Percentiles rank a stretch among this genome's conserved stretches.
Evolutionary conservation across 2,113 vertebrate genomes (phyloP).

Genomic region (Spea multiplicata): DNA sequence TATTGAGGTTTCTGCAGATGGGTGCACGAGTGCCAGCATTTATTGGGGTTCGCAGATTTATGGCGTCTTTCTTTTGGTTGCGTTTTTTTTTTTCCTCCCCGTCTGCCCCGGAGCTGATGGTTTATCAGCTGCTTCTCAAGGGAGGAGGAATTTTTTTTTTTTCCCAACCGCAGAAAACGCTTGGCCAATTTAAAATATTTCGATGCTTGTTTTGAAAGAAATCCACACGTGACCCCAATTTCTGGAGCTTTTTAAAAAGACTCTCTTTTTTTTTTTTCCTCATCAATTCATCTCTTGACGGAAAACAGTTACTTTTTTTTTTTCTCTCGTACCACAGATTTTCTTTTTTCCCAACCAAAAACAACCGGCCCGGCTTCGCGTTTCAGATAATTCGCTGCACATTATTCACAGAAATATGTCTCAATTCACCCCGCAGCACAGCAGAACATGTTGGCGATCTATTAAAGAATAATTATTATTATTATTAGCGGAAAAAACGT

Average conservation of each 20-base stretch:
- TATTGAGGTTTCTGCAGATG: conserved; percentile 26
- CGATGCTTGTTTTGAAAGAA: conserved; percentile 43
- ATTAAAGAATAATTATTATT: too few species aligned
- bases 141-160: neutral
- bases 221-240: conserved; percentile 34
- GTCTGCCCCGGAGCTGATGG: conserved; percentile 16
- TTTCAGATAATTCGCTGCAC: neutral
- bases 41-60: conserved; percentile 40
- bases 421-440: too few species aligned
- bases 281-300: conserved; percentile 8
- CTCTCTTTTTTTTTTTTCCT: neutral
- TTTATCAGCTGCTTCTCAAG: conserved; percentile 40
- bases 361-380: neutral
- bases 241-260: conserved; percentile 22
- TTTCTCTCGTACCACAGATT: neutral
- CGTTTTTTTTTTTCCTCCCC: neutral
- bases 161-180: neutral
- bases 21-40: conserved; percentile 9
- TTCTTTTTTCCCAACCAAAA: neutral
- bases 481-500: too few species aligned
- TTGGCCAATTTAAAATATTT: conserved; percentile 47
- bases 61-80: conserved; percentile 37
- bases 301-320: neutral
- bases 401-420: neutral
- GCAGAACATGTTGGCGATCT: too few species aligned